Evolutionary conservation across 2,113 vertebrate genomes (phyloP).

Genomic region (Datnioides undecimradiatus): DNA sequence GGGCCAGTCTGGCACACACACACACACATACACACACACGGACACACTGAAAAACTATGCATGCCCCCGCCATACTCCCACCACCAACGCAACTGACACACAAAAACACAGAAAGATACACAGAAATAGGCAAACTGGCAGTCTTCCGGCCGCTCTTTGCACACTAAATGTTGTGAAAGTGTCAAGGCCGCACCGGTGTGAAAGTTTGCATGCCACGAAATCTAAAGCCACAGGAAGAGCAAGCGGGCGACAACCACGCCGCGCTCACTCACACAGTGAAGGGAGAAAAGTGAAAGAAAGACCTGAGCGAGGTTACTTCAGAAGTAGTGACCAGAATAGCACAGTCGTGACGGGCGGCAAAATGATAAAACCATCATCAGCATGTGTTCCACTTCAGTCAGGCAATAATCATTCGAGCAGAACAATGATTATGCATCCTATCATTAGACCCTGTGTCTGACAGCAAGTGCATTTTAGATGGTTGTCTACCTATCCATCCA

Average conservation of each 20-base stretch:
- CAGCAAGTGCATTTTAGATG: neutral
- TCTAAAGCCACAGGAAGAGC: constrained; percentile 27
- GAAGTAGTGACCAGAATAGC: neutral
- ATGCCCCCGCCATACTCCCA: neutral
- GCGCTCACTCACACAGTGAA: neutral
- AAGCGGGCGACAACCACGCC: neutral
- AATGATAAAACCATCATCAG: neutral
- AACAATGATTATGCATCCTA: neutral
- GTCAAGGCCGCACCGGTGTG: constrained; percentile 62
- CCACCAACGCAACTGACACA: constrained; percentile 6
- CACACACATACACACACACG: constrained; percentile 30
- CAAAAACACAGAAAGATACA: neutral
- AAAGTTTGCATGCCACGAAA: constrained; percentile 45
- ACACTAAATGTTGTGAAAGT: constrained; percentile 10
- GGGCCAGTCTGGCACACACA: constrained; percentile 61
- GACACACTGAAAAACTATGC: constrained; percentile 16
- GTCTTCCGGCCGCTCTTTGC: constrained; percentile 4
- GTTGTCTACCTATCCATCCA: neutral
- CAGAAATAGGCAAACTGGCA: neutral
- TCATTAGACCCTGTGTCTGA: neutral
- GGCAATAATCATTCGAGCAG: neutral
- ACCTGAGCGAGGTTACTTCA: neutral
- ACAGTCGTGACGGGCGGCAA: neutral
- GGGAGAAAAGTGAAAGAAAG: neutral
- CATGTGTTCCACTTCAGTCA: neutral